phyloP scores from a whole-genome alignment of 2,797 vertebrate genomes.

The Danio aesculapii region DNA sequence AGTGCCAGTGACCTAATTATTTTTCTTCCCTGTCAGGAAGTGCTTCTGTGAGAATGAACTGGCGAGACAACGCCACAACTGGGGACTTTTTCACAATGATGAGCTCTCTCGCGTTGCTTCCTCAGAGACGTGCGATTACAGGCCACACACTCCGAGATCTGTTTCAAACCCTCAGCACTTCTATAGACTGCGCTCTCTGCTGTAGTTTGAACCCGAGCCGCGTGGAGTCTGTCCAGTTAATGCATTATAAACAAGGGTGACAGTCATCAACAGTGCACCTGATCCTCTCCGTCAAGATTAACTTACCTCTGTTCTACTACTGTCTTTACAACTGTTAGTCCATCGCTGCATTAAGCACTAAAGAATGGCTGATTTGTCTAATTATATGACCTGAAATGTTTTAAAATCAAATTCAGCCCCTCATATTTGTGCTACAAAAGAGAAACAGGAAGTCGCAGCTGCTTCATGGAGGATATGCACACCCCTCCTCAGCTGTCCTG shows the following conservation, averaged over 20 bases:
- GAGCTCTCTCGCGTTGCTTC: conserved; percentile 61
- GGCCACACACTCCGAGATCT: conserved; percentile 45
- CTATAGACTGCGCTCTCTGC: conserved; percentile 22
- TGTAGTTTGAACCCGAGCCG: conserved; percentile 65
- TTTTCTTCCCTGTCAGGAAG: conserved; percentile 54
- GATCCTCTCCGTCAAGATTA: conserved; percentile 59
- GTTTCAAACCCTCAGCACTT: conserved; percentile 39
- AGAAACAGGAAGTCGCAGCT: conserved; percentile 35
- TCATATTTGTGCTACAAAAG: background rate
- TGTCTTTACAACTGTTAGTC: conserved; percentile 51
- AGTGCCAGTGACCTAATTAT: conserved; percentile 62
- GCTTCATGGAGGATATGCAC: conserved; percentile 52
- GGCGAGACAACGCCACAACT: conserved; percentile 43
- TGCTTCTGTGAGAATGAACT: conserved; percentile 22
- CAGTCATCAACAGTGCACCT: conserved; percentile 61
- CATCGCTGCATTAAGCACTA: conserved; percentile 32
- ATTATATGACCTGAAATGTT: background rate
- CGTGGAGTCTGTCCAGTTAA: conserved; percentile 59
- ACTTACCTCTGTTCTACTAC: conserved; percentile 53
- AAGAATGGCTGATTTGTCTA: background rate
- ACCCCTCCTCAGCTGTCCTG: conserved; percentile 55
- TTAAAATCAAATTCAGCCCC: background rate
- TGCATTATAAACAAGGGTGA: conserved; percentile 76
- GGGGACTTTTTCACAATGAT: conserved; percentile 63
- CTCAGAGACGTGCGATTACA: conserved; percentile 54